Evolutionary conservation across 2,113 vertebrate genomes (phyloP), one percentile per base, ranked within the genome.

Genomic region (Oryzias melastigma): DNA sequence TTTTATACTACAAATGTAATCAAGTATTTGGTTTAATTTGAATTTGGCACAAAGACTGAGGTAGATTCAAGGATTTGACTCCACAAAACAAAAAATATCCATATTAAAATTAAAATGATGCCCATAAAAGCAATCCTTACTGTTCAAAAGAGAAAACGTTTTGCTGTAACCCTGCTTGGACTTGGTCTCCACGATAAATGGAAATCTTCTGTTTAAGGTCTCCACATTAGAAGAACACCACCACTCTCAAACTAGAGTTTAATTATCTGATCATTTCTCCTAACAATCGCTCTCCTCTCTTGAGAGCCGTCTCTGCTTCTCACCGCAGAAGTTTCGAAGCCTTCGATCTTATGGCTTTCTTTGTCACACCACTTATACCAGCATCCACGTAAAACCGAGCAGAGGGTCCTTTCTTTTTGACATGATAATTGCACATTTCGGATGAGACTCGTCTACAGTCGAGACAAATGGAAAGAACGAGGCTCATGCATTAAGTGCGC

Each of bases 201-300:
- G 44, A 51, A 56, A 41, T 58, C 22, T 35, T 62, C 44, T 71
- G 66, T 66, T 63, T 69, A 46, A n/a, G 65, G 47, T 67, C 71
- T 74, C 64, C 72, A 65, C 47, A 58, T 67, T 5, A 62, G 56
- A 76, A 58, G 59, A 75, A 54, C 63, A 53, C 48, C 60, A 65
- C 71, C 35, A 35, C 61, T 73, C 54, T 46, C 50, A 51, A 67
- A 45, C 46, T 61, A 63, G 57, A 52, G 54, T 20, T 62, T 73
- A 56, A 81, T 81, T 78, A 63, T 71, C 52, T 64, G 54, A 22
- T 14, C 42, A 5, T 14, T 70, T 63, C 24, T 44, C 40, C 5
- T 45, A 25, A n/a, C 61, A 47, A 55, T n/a, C 43, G 14, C 52
- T 62, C 17, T 19, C 20, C 54, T 68, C 45, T 47, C 43, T 45